These are phyloP conservation scores for Eumaeus atala DNA, from an alignment of 1,140 invertebrate species.

Conservation along the genomic window DNA sequence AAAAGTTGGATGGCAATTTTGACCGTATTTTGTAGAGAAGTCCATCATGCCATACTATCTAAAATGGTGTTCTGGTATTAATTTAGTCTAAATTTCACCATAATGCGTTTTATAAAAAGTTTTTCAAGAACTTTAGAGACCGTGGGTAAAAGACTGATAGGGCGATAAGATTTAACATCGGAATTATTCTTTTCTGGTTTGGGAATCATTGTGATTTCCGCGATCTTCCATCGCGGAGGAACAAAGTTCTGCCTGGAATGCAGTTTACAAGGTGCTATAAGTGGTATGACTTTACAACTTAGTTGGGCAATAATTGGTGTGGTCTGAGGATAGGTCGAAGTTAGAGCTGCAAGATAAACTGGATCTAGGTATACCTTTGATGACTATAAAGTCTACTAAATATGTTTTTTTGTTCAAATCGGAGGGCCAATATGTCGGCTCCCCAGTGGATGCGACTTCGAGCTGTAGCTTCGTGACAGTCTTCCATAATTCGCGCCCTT, in stretches of 20 bases:
- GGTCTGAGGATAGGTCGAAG: slow-evolving; percentile 22
- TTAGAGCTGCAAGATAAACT: slow-evolving; percentile 15
- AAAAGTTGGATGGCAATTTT: not conserved
- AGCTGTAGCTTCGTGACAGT: slow-evolving; percentile 7
- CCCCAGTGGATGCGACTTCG: slow-evolving; percentile 13
- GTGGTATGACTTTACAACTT: not conserved
- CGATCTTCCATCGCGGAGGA: slow-evolving; percentile 1
- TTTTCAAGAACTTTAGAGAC: slow-evolving; percentile 2
- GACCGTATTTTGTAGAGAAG: slow-evolving; percentile 4
- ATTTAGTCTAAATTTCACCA: not conserved
- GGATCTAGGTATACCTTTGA: slow-evolving; percentile 13
- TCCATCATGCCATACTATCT: slow-evolving; percentile 15
- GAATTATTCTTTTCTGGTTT: not conserved
- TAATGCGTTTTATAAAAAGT: slow-evolving; percentile 4
- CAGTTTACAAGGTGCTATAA: not conserved
- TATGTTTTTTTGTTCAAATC: slow-evolving; percentile 23
- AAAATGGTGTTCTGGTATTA: slow-evolving; percentile 16
- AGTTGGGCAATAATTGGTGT: slow-evolving; percentile 19
- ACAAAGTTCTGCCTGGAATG: not conserved
- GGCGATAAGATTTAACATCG: slow-evolving; percentile 7
- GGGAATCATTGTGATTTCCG: not conserved
- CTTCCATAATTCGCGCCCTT: slow-evolving; percentile 15
- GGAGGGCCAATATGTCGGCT: slow-evolving; percentile 27
- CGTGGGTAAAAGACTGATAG: slow-evolving; percentile 8
- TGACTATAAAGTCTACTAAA: slow-evolving; percentile 25